Percentiles rank a stretch among this genome's conserved stretches.
phyloP scores from a whole-genome alignment of 2,113 vertebrate species.

The Rattus rattus region DNA sequence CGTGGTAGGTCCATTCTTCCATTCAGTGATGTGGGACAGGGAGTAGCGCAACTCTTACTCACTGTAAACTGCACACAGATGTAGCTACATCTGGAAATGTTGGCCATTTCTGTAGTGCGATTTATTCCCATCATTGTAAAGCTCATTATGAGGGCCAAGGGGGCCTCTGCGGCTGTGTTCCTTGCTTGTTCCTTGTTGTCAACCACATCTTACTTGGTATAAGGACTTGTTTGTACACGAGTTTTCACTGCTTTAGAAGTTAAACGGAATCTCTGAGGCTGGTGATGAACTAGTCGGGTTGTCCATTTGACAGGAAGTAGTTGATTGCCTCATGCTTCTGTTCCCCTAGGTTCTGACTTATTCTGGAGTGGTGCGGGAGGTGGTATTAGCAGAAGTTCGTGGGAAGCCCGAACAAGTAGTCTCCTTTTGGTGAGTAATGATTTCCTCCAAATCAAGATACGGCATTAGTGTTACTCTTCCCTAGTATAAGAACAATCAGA shows the following conservation, averaged over 20 bases:
- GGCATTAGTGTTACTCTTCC: background rate
- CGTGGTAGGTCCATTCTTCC: slow-evolving; percentile 84
- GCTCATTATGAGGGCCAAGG: background rate
- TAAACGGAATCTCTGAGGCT: background rate
- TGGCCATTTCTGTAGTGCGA: background rate
- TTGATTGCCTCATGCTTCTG: background rate
- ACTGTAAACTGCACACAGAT: background rate
- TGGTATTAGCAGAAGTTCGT: slow-evolving; percentile 87
- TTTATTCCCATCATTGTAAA: background rate
- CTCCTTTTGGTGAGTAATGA: slow-evolving; percentile 85
- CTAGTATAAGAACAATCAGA: slow-evolving; percentile 3
- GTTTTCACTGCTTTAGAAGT: slow-evolving; percentile 22
- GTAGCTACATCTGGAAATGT: background rate
- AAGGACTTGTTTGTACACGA: background rate
- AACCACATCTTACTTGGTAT: background rate
- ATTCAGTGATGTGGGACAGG: background rate
- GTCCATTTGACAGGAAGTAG: background rate
- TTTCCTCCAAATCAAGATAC: background rate
- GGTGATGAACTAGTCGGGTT: background rate
- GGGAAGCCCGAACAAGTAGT: slow-evolving; percentile 88
- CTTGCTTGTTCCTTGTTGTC: background rate
- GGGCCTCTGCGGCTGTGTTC: background rate
- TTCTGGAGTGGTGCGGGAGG: slow-evolving; percentile 89
- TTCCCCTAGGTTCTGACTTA: slow-evolving; percentile 87
- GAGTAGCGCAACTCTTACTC: background rate